Base-by-base conservation (phyloP, 2,113 vertebrate genomes). In the Antechinus stuartii region DNA sequence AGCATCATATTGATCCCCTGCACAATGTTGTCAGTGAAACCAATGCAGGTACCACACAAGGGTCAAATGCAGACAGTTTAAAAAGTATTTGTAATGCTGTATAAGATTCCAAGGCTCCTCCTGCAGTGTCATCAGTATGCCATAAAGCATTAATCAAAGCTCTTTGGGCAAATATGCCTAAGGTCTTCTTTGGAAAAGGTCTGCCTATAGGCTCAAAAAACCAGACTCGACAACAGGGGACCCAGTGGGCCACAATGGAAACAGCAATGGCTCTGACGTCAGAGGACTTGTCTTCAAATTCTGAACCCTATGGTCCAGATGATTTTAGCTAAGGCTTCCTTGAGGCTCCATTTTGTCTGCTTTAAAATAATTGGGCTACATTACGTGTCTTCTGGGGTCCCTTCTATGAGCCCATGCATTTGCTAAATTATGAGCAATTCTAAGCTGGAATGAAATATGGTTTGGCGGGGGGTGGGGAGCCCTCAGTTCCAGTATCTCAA, bases 71-170 rank as follows among this genome's bases (percentile, higher is more conserved):
- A 22, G 9, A 14, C 3, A 47, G 22, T 90, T 2, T 92, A 46
- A 56, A 27, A 47, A 49, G 8, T 49, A 91, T 90, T 94, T 55
- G 53, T 55, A 42, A 0, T 30, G 76, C 57, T 93, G 92, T 53
- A 95, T 93, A 46, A 47, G 0, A 50, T 30, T 91, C 54, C 54
- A 90, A 91, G 55, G 91, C 95, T 54, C 52, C 30, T 54, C 91
- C 25, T 61, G 92, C 54, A 24, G 68, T 89, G 49, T 47, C 93
- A 54, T 19, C 61, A 54, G 56, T 93, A 89, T 95, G 94, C 8
- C 54, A 89, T 93, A 94, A 92, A 47, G 5, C 46, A 54, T 90
- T 92, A 0, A 94, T 93, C 5, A 84, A 95, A 96, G 90, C 1
- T 42, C 2, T 95, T 68, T 68, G 54, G 90, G 12, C 46, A 91